Evolutionary conservation across 2,888 invertebrate species (phyloP), one percentile per base, ranked within the genome.

Genomic region (Sesia bembeciformis): DNA sequence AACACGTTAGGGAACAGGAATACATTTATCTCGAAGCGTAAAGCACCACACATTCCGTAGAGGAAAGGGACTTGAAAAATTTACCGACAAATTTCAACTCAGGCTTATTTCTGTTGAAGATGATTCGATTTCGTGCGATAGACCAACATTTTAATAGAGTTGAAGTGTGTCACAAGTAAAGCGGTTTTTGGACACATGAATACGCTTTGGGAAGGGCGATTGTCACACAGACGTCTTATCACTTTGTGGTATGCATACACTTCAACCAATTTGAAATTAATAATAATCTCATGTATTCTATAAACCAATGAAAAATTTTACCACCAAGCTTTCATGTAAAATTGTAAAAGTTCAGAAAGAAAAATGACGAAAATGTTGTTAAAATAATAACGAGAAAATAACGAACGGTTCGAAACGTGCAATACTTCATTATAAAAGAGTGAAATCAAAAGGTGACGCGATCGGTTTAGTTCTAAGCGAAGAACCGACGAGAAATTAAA

Each of bases 181-280:
- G 78, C 80, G 64, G 68, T 73, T 23, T 46, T 46, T 46, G 4
- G 46, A 46, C 46, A 46, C 46, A 46, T 46, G 69, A 76, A 74
- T 75, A 83, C 82, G 81, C 74, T 80, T 84, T 84, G 80, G 84
- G 66, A 73, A 65, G 84, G 86, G 85, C 86, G 85, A 81, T 83
- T 74, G 84, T 84, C 78, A 85, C 84, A 78, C 72, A 71, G 83
- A 82, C 83, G 84, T 82, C 23, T 23, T 23, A 23, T 23, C 23
- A 23, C 23, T 78, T 52, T 57, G 62, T 65, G 64, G 46, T 56
- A 39, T 52, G 52, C 56, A 43, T 49, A 49, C 46, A 50, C 49
- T 40, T 43, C 46, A 55, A 40, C 40, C 52, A 55, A 49, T 46
- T 52, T 39, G 1, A 23, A 23, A 23, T 23, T 23, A 23, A 23